phyloP scores from a whole-genome alignment of 2,797 vertebrate species.

The Phyllotis vaccarum region DNA sequence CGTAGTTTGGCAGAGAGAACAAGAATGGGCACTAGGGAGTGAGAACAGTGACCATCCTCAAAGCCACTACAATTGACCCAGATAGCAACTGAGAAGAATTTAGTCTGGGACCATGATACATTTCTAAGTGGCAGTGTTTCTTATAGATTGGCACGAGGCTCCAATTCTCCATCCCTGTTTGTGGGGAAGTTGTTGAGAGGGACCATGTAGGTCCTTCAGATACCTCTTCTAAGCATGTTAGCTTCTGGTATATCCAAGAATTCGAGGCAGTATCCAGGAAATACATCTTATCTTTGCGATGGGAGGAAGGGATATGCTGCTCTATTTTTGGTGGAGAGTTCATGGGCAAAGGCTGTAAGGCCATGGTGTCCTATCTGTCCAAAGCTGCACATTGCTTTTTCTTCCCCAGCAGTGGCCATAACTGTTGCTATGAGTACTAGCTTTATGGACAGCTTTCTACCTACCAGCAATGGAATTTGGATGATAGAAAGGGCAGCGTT shows the following conservation, averaged over 20 bases:
- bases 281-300: background rate
- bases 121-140: background rate
- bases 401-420: background rate
- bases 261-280: background rate
- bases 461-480: background rate
- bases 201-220: background rate
- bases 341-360: background rate
- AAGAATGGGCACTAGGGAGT: background rate
- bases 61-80: background rate
- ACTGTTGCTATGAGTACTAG: background rate
- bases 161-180: slow-evolving; percentile 3
- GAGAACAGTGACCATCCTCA: background rate
- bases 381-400: slow-evolving; percentile 1
- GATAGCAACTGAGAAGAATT: background rate
- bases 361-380: background rate
- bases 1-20: background rate
- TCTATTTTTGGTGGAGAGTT: background rate
- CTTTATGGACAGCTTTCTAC: background rate
- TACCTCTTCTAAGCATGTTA: background rate
- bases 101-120: background rate
- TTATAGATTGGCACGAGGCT: background rate
- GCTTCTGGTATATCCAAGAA: background rate
- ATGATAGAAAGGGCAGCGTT: background rate
- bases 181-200: background rate
- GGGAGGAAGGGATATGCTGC: background rate